A percentile compares a stretch with the other conserved stretches of the same genome.
Evolutionary conservation across 2,113 vertebrate genomes (phyloP).

Genomic region (Chunga burmeisteri): DNA sequence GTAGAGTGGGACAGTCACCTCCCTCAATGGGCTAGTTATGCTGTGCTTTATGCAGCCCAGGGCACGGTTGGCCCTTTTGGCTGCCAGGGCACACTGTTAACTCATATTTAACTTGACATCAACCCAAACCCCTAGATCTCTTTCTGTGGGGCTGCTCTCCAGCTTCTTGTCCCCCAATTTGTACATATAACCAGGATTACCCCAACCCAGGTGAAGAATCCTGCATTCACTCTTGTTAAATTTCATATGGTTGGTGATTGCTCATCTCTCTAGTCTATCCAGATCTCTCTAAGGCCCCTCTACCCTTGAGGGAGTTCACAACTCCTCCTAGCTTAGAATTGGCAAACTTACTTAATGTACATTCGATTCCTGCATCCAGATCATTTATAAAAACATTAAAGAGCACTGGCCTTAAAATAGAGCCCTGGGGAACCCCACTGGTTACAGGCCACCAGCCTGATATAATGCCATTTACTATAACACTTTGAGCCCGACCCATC

Average conservation of each 20-base stretch:
- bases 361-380: background rate
- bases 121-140: too few relatives aligned
- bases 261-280: background rate
- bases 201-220: background rate
- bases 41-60: background rate
- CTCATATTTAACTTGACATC: too few relatives aligned
- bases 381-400: background rate
- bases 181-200: background rate
- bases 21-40: background rate
- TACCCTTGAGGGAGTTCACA: background rate
- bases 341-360: background rate
- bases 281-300: background rate
- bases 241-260: background rate
- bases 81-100: too few relatives aligned
- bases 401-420: background rate
- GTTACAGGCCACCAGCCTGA: background rate
- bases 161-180: rapidly evolving
- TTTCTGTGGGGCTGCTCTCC: too few relatives aligned
- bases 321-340: background rate
- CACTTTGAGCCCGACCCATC: rapidly evolving
- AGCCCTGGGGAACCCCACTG: background rate
- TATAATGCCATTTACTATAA: background rate
- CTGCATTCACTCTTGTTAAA: background rate
- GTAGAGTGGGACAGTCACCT: too few relatives aligned
- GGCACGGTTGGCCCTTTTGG: too few relatives aligned